Conservation (phyloP, 2,888 invertebrate genomes). For the Cordilura impudica region DNA sequence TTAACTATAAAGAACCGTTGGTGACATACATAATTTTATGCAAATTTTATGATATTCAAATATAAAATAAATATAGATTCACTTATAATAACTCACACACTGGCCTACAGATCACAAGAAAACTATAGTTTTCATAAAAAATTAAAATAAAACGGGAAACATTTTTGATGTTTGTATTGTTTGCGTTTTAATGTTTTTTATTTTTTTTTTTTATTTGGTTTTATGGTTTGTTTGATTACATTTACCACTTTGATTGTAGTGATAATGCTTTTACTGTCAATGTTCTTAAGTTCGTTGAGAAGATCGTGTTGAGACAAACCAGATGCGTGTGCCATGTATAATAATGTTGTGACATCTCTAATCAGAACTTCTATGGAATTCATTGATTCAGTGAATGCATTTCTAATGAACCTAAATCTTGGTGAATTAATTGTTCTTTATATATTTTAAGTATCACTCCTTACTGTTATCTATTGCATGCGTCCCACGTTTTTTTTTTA, state of each 20-base stretch:
- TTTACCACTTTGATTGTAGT: constrained; percentile 40
- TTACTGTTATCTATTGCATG: too few relatives aligned
- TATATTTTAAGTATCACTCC: too few relatives aligned
- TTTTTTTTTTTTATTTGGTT: constrained; percentile 28
- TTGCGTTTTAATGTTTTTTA: neutral
- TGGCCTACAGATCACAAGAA: neutral
- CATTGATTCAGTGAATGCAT: too few relatives aligned
- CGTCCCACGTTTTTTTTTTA: too few relatives aligned
- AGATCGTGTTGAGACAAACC: constrained; percentile 48
- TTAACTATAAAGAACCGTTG: constrained; percentile 9
- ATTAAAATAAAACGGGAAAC: constrained; percentile 4
- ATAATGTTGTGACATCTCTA: neutral
- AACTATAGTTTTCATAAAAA: constrained; percentile 14
- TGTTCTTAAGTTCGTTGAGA: neutral
- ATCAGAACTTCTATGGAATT: too few relatives aligned
- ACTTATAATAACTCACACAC: neutral
- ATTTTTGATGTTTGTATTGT: constrained; percentile 15
- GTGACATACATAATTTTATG: constrained; percentile 51
- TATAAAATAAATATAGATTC: neutral
- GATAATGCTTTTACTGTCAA: constrained; percentile 38
- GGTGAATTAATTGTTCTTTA: too few relatives aligned
- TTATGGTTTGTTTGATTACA: constrained; percentile 57
- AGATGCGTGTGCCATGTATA: constrained; percentile 45
- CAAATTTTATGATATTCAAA: constrained; percentile 36
- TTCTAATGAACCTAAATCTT: too few relatives aligned